phyloP scores from a whole-genome alignment of 2,888 invertebrate species.

The Syrista parreyssii region DNA sequence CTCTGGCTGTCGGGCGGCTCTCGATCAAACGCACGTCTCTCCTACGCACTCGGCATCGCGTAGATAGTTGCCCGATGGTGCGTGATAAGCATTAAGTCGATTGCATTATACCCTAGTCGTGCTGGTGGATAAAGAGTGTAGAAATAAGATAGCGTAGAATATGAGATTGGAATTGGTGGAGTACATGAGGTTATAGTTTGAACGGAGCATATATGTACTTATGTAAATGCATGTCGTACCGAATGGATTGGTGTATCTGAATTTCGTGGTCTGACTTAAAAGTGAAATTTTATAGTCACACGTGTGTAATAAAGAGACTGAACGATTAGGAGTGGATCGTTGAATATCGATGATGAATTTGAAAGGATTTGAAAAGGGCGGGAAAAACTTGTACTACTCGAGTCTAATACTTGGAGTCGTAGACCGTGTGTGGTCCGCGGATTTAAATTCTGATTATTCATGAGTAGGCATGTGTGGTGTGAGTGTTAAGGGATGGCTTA shows the following conservation, averaged over 20 bases:
- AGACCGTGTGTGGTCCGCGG: not conserved
- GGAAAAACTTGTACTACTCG: not conserved
- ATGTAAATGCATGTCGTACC: not conserved
- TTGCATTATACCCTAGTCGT: slow-evolving; percentile 17
- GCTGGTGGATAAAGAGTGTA: not conserved
- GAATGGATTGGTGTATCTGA: not conserved
- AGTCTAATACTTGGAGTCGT: not conserved
- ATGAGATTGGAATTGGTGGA: not conserved
- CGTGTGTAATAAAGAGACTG: not conserved
- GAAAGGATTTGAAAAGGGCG: not conserved
- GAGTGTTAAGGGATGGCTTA: slow-evolving; percentile 2
- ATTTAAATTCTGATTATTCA: slow-evolving; percentile 40
- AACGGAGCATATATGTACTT: not conserved
- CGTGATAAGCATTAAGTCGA: slow-evolving; percentile 41
- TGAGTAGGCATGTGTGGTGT: slow-evolving; percentile 24
- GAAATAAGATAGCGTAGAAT: not conserved
- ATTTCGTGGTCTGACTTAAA: not conserved
- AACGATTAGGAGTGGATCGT: not conserved
- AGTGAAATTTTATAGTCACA: not conserved
- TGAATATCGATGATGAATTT: not conserved
- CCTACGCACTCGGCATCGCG: slow-evolving; percentile 62
- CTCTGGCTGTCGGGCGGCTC: slow-evolving; percentile 47
- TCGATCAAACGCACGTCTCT: slow-evolving; percentile 65
- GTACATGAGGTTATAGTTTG: not conserved
- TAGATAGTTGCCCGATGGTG: slow-evolving; percentile 16